phyloP scores from a whole-genome alignment of 2,113 vertebrate species.

The Notechis scutatus region DNA sequence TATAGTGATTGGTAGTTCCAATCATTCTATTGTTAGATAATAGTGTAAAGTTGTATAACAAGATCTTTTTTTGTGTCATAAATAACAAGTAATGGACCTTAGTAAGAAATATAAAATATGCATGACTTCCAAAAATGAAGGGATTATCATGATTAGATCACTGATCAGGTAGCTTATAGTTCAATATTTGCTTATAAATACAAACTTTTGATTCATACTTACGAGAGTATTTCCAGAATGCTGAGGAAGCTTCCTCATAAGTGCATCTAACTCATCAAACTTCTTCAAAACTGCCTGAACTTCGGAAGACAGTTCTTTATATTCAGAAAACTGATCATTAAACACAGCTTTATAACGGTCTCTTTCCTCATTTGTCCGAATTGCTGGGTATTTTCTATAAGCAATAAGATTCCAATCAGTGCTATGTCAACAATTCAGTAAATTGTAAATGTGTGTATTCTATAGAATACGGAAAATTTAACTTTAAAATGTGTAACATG shows the following conservation, averaged over 20 bases:
- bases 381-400: slow-evolving; percentile 86
- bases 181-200: background rate
- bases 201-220: slow-evolving; percentile 33
- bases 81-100: background rate
- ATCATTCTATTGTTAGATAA: background rate
- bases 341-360: slow-evolving; percentile 94
- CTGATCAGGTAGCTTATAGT: background rate
- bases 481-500: background rate
- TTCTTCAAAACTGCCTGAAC: slow-evolving; percentile 81
- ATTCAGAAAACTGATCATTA: slow-evolving; percentile 94
- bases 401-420: background rate
- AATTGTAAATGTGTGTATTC: background rate
- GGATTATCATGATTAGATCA: background rate
- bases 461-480: background rate
- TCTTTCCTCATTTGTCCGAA: slow-evolving; percentile 82
- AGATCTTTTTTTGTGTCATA: background rate
- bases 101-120: background rate
- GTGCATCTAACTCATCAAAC: slow-evolving; percentile 82
- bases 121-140: background rate
- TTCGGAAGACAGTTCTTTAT: slow-evolving; percentile 88
- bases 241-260: slow-evolving; percentile 78
- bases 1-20: background rate
- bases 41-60: background rate
- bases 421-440: background rate
- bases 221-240: slow-evolving; percentile 79